Evolutionary conservation across 2,797 vertebrate genomes (phyloP), one percentile per base, ranked within the genome.

Genomic region (Sebastes kiyomatsui): DNA sequence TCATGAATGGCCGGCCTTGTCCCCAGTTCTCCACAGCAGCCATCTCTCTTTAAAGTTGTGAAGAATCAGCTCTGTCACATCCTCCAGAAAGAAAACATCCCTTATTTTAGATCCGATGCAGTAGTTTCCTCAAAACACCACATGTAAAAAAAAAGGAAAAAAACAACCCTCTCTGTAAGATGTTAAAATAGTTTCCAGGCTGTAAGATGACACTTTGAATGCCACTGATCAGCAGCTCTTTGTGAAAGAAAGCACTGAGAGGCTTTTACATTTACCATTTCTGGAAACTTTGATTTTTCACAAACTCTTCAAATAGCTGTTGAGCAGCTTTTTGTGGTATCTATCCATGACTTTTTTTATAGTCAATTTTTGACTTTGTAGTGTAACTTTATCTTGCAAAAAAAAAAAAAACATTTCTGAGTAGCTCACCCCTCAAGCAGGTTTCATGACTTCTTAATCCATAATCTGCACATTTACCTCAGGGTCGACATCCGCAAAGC

Each of bases 1-100:
- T 80, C 92, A 94, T 96, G 94, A 96, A 96, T 95, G 94, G 92
- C 77, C 72, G 84, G 88, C 95, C 93, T 96, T 96, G 95, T 96
- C 88, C 87, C 77, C 72, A 59, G 62, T 66, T 80, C 91, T 80
- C 80, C 83, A 70, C 84, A 77, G 84, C 82, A 83, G 84, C 86
- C 87, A 90, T 88, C 88, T 88, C 84, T 85, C 90, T 92, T 85
- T 85, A 74, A 88, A 85, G 87, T 81, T 81, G 89, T 83, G 80
- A 88, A 92, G 93, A 93, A 93, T 90, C 84, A 77, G 58, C 92
- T 94, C 92, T 90, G 90, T 92, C 90, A 92, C 88, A 78, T 90
- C 90, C 85, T 85, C 73, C 78, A 90, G 89, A 87, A 86, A 93
- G 87, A 94, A 93, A 94, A 94, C 90, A 89, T 79, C 88, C 82